Percentiles rank a stretch among this genome's conserved stretches.
Conservation (phyloP, 2,797 vertebrate genomes). For the Sandelia bainsii region DNA sequence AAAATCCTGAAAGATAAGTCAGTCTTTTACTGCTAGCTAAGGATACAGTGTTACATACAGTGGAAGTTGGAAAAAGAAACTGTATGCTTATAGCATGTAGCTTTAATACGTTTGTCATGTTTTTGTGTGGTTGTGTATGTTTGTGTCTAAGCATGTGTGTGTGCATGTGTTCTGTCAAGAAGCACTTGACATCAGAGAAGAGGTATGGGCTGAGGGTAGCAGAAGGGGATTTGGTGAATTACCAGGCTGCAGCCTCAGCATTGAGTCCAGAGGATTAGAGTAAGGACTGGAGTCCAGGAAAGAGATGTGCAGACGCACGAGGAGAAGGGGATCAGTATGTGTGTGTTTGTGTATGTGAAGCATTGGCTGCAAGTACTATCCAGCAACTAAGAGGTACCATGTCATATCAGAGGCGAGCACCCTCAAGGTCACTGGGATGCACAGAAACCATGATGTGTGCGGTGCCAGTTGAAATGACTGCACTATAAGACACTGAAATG, state of each 20-base stretch:
- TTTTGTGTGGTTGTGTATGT: not conserved
- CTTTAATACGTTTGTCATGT: constrained; percentile 7
- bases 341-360: constrained; percentile 43
- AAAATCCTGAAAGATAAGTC: constrained; percentile 17
- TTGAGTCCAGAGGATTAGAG: constrained; percentile 79
- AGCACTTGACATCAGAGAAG: constrained; percentile 72
- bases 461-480: constrained; percentile 11
- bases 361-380: constrained; percentile 31
- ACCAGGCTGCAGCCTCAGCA: constrained; percentile 81
- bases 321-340: constrained; percentile 61
- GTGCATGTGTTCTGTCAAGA: constrained; percentile 54
- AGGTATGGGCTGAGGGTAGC: constrained; percentile 69
- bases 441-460: not conserved
- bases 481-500: not conserved
- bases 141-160: constrained; percentile 20
- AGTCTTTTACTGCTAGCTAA: constrained; percentile 6
- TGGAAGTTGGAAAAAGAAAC: not conserved
- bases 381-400: constrained; percentile 34
- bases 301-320: constrained; percentile 70
- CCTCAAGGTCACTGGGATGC: constrained; percentile 59
- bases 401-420: constrained; percentile 35
- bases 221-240: constrained; percentile 81
- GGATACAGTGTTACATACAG: not conserved
- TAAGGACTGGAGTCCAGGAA: constrained; percentile 59
- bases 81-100: not conserved